A percentile compares a stretch with the other conserved stretches of the same genome.
Conservation (phyloP, 2,797 vertebrate genomes). For the Nothura maculosa region DNA sequence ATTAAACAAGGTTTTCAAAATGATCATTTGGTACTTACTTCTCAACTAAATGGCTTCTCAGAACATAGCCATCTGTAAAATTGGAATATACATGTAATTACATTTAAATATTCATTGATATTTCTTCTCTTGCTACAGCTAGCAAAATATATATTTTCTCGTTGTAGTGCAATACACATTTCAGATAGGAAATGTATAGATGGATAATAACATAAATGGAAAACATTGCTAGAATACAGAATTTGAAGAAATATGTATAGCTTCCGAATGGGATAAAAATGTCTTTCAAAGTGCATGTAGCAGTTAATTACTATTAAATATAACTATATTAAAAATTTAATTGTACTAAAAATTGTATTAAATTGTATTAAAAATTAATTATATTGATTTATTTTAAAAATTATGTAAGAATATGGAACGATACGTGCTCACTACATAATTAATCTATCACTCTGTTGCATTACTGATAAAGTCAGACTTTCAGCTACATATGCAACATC, state of each 20-base stretch:
- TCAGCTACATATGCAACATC: not conserved
- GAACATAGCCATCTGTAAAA: constrained; percentile 91
- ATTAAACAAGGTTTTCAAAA: not conserved
- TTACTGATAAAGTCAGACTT: not conserved
- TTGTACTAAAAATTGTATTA: not conserved
- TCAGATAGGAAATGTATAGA: not conserved
- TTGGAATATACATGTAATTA: constrained; percentile 35
- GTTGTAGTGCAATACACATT: not conserved
- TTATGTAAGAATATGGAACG: not conserved
- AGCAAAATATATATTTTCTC: not conserved
- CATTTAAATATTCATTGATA: not conserved
- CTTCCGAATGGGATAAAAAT: not conserved
- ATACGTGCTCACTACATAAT: not conserved
- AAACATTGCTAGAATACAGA: not conserved
- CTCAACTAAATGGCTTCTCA: constrained; percentile 78
- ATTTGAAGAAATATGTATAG: not conserved
- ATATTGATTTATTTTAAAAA: not conserved
- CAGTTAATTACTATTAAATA: not conserved
- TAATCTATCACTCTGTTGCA: not conserved
- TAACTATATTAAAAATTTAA: not conserved
- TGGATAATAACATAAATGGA: not conserved
- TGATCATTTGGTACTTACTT: constrained; percentile 85
- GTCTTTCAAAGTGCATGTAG: not conserved
- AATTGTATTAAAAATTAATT: not conserved
- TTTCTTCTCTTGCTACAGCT: not conserved